phyloP scores from a whole-genome alignment of 1,140 invertebrate genomes.

The Anagrus nilaparvatae region DNA sequence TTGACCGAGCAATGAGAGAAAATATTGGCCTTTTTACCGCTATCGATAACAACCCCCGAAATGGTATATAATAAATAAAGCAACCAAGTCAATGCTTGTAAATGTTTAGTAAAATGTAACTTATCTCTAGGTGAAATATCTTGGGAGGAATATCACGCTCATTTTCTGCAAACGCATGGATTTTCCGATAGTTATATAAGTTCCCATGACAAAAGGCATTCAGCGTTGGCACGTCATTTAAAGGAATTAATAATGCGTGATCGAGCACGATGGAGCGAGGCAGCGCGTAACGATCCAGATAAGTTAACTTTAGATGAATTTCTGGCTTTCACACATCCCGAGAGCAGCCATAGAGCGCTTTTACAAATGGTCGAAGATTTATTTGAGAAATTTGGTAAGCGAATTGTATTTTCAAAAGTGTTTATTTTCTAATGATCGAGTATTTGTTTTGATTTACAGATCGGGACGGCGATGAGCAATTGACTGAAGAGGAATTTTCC shows the following conservation, averaged over 20 bases:
- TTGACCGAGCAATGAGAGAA: slow-evolving; percentile 57
- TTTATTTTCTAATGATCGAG: not conserved
- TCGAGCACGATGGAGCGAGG: slow-evolving; percentile 69
- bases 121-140: slow-evolving; percentile 58
- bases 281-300: slow-evolving; percentile 62
- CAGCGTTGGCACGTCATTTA: slow-evolving; percentile 35
- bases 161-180: slow-evolving; percentile 58
- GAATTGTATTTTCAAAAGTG: not conserved
- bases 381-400: slow-evolving; percentile 59
- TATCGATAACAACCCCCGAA: slow-evolving; percentile 61
- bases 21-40: slow-evolving; percentile 62
- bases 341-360: slow-evolving; percentile 65
- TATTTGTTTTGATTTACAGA: slow-evolving; percentile 39
- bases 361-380: slow-evolving; percentile 65
- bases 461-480: slow-evolving; percentile 58
- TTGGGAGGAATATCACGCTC: slow-evolving; percentile 70
- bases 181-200: slow-evolving; percentile 53
- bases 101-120: too few relatives aligned
- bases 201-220: slow-evolving; percentile 56
- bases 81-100: too few relatives aligned
- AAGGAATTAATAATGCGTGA: slow-evolving; percentile 57
- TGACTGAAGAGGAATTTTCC: slow-evolving; percentile 69
- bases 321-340: slow-evolving; percentile 70
- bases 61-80: slow-evolving; percentile 55
- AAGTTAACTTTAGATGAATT: slow-evolving; percentile 68